Evolutionary conservation across 2,797 vertebrate species (phyloP).

Genomic region (Myoxocephalus aenaeus): DNA sequence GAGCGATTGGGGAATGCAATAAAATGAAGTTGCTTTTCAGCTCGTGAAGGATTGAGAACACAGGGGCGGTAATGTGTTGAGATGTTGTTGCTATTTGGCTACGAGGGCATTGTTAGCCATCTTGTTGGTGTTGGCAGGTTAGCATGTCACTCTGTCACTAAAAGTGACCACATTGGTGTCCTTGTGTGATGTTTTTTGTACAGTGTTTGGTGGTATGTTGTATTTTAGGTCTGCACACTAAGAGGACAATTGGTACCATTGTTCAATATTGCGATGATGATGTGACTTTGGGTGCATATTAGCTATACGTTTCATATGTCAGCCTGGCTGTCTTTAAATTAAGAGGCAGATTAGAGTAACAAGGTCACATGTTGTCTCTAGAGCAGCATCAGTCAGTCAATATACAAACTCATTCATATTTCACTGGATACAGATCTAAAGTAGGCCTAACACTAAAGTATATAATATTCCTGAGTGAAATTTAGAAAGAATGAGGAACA

Average conservation of each 20-base stretch:
- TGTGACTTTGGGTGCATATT: neutral
- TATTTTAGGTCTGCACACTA: neutral
- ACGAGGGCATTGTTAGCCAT: neutral
- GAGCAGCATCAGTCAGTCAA: neutral
- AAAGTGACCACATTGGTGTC: neutral
- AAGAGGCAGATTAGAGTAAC: neutral
- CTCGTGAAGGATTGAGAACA: neutral
- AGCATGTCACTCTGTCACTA: neutral
- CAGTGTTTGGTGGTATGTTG: neutral
- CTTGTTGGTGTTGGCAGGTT: neutral
- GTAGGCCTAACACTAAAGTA: neutral
- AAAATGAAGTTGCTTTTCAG: neutral
- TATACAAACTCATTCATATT: neutral
- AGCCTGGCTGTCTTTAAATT: neutral
- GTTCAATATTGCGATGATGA: neutral
- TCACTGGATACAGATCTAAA: neutral
- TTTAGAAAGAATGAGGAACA: neutral
- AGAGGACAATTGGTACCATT: neutral
- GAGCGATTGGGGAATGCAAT: neutral
- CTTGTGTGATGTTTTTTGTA: neutral
- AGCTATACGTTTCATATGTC: neutral
- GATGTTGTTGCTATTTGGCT: neutral
- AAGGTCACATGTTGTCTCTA: neutral
- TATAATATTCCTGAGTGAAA: neutral
- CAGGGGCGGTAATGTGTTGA: neutral